Base-by-base conservation (phyloP, 2,113 vertebrate species). In the Hippocampus guttulatus region DNA sequence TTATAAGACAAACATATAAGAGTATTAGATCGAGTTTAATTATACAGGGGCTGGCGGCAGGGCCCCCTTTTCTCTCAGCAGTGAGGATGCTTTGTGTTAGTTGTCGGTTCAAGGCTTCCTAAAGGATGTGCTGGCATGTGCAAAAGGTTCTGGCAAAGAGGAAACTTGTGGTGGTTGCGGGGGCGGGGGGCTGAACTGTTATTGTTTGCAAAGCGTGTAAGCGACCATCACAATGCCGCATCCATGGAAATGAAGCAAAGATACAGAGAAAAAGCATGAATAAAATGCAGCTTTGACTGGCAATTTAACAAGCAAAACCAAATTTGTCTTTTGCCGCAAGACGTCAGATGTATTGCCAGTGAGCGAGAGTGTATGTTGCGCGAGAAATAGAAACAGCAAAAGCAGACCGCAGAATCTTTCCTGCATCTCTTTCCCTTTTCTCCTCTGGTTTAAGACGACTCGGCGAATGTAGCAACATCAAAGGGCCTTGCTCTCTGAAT, bases 361-460 rank as follows among this genome's bases (percentile, higher is more conserved):
- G 80, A 91, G 87, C 88, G 75, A 82, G 84, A 70, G 80, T 72
- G 51, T 66, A 41, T 23, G 81, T 38, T 69, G 64, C 67, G 73
- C 71, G 61, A 38, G 70, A 73, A 69, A 69, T 74, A 72, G 74
- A 70, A 70, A 75, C 74, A 77, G 77, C 68, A 45, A 84, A 79
- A 90, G 87, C 82, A 75, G 70, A 89, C 71, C 86, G 82, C 81
- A 92, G 90, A 88, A 88, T 90, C 83, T 87, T 83, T 84, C 78
- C 82, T 76, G 82, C 80, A 81, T 88, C 84, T 88, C 77, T 81
- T 75, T 86, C 85, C 84, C 78, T 82, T 78, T 85, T 85, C 78
- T 90, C 83, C 91, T 90, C 88, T 74, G 68, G 84, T 88, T 91
- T 91, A 89, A 92, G 90, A 90, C 87, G 79, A 87, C 88, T 88